Evolutionary conservation across 30 jellyfish, hydroid and myxozoan species (phyloP), one percentile per base, ranked within the genome.

Genomic region (Mastigias papua): DNA sequence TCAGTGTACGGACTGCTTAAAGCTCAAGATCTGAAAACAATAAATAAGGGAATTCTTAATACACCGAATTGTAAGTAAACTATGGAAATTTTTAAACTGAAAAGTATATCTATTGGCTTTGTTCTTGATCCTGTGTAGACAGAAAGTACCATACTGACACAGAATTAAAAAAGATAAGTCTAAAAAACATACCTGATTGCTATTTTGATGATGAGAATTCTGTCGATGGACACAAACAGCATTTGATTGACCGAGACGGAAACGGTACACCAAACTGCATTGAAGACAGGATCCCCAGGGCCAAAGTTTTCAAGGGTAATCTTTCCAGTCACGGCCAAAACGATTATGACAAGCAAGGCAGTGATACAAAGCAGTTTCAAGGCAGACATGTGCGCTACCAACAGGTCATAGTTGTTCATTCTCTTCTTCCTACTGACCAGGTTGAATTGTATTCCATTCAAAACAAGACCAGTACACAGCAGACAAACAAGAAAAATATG

Each of bases 221-320:
- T 57, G 66, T 77, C 88, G 75, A 77, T 3, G 35, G 88, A 51
- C 26, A 77, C 66, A 17, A 66, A 77, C 26, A 77, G 88, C 88
- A 77, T 77, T 66, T 77, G 88, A 58, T 62, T 77, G 63, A 77
- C 22, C 27, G 57, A 27, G 78, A n/a, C n/a, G 32, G 76, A 77
- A 19, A 34, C 23, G 31, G 46, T 54, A 49, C 66, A 62, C 78
- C 77, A 58, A 7, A 77, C 3, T 27, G 23, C 34, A 15, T 11
- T 25, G 67, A 72, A 72, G 35, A 0, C 21, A 9, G 9, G 83
- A 72, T 25, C 8, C 15, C 74, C 42, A 6, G 74, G 74, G 26
- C 33, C 19, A 63, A 63, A 63, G 35, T 17, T n/a, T 13, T 15
- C 34, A 13, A 7, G 4, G 5, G 68, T 35, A 20, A 25, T 42